Percentiles rank a stretch among this genome's conserved stretches.
phyloP scores from a whole-genome alignment of 2,797 vertebrate genomes.

The Platalea minor region DNA sequence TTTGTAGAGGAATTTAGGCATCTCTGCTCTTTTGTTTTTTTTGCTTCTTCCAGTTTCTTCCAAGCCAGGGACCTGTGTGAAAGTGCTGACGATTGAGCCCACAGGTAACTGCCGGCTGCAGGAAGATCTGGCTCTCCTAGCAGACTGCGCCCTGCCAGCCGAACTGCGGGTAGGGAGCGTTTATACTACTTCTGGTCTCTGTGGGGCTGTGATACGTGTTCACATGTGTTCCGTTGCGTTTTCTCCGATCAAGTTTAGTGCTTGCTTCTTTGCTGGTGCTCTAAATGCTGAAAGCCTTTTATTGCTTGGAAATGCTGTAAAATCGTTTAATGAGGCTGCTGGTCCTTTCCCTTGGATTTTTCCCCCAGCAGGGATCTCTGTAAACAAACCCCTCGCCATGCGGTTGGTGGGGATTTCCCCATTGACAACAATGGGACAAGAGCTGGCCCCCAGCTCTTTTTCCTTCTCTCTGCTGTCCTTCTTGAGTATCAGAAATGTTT shows the following conservation, averaged over 20 bases:
- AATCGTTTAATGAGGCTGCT: neutral
- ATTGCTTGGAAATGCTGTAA: neutral
- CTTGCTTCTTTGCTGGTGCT: neutral
- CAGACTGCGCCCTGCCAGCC: slow-evolving; percentile 87
- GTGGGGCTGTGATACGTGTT: neutral
- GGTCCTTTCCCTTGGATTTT: neutral
- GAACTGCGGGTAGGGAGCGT: slow-evolving; percentile 83
- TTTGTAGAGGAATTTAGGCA: slow-evolving; percentile 23
- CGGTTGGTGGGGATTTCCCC: neutral
- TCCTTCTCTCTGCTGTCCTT: neutral
- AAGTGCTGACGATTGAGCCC: slow-evolving; percentile 92
- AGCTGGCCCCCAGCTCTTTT: neutral
- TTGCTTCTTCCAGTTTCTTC: slow-evolving; percentile 83
- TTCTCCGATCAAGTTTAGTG: neutral
- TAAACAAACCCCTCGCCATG: neutral
- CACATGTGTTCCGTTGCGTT: neutral
- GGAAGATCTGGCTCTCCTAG: slow-evolving; percentile 90
- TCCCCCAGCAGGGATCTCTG: neutral
- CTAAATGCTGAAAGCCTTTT: neutral
- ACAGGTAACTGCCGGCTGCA: slow-evolving; percentile 83
- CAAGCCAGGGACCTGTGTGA: slow-evolving; percentile 94
- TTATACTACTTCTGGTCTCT: neutral
- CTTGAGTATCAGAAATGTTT: neutral
- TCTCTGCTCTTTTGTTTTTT: slow-evolving; percentile 44
- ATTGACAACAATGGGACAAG: neutral